Base-by-base conservation (phyloP, 2,888 invertebrate species). In the Acleris cristana region DNA sequence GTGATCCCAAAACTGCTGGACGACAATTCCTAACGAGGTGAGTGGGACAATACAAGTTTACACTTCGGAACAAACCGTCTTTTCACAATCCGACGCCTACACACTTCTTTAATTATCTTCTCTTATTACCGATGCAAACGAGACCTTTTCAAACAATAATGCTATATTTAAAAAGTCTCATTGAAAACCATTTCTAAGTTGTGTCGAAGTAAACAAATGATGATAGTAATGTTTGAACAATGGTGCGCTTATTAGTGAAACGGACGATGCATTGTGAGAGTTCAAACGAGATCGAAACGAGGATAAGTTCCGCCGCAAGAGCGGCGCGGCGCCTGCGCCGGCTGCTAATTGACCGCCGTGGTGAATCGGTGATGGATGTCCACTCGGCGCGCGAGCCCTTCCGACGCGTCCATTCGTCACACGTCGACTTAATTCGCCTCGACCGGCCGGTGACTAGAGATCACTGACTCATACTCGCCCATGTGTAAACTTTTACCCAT, bases 341-440 rank as follows among this genome's bases (percentile, higher is more conserved):
- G 52, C 59, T 34, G 45, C 77, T 90, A 90, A 91, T 90, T 90
- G 90, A 87, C 80, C 82, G 76, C 81, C 85, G 87, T 85, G 79
- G 81, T 77, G 81, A 88, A 92, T 91, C 80, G 80, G 76, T 88
- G 89, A 91, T 87, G 81, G 78, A 91, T 87, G 87, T 81, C 81
- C 81, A 76, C 76, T 78, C 67, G 59, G 49, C 62, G 40, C 74
- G 72, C 74, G 78, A 30, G 59, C 58, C 83, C 82, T 84, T 82
- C 73, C 78, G 73, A 78, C 74, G 78, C 76, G 69, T 34, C 65
- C 77, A 82, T 89, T 84, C 81, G 88, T 83, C 80, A 85, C 84
- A 82, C 85, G 74, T 82, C 78, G 77, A 79, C 78, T 79, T 77
- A 76, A 80, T 82, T 84, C 79, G 78, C 79, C 78, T 75, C 77